Percentiles rank a stretch among this genome's conserved stretches.
These are phyloP conservation scores for Onychostoma macrolepis DNA, from an alignment of 2,113 vertebrate species.

Conservation along the genomic window DNA sequence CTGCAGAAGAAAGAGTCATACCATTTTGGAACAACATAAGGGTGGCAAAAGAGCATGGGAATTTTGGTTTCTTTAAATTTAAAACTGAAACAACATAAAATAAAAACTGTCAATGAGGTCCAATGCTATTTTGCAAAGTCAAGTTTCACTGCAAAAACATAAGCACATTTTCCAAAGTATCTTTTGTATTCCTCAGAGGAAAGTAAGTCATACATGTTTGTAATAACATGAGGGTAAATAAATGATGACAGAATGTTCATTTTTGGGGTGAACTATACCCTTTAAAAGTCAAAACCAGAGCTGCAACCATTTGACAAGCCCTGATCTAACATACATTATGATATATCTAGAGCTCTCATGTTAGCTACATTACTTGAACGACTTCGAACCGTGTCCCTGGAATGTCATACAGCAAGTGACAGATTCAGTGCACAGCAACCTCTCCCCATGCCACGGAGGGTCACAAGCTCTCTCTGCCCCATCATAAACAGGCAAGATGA, in stretches of 20 bases:
- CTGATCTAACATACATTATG: neutral
- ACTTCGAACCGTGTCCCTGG: slow-evolving; percentile 15
- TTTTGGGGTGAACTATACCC: neutral
- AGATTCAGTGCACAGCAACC: slow-evolving; percentile 32
- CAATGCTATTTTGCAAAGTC: neutral
- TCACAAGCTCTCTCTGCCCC: slow-evolving; percentile 21
- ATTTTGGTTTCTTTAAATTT: too few relatives aligned
- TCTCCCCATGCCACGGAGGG: slow-evolving; percentile 25
- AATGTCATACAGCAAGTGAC: slow-evolving; percentile 35
- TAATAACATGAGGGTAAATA: neutral
- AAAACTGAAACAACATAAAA: neutral
- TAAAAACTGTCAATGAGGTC: neutral
- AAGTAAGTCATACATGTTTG: neutral
- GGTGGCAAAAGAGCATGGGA: too few relatives aligned
- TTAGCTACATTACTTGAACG: neutral
- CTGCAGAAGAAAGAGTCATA: too few relatives aligned
- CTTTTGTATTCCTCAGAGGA: neutral
- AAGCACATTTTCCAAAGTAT: neutral
- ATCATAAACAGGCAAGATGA: slow-evolving; percentile 20
- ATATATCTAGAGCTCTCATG: slow-evolving; percentile 15
- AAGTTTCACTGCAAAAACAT: neutral
- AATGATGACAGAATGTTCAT: neutral
- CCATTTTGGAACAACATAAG: too few relatives aligned
- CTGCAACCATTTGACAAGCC: slow-evolving; percentile 10
- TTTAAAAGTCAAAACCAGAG: slow-evolving; percentile 16